Base-by-base conservation (phyloP, 2,113 vertebrate species). In the Plecturocebus donacophilus region DNA sequence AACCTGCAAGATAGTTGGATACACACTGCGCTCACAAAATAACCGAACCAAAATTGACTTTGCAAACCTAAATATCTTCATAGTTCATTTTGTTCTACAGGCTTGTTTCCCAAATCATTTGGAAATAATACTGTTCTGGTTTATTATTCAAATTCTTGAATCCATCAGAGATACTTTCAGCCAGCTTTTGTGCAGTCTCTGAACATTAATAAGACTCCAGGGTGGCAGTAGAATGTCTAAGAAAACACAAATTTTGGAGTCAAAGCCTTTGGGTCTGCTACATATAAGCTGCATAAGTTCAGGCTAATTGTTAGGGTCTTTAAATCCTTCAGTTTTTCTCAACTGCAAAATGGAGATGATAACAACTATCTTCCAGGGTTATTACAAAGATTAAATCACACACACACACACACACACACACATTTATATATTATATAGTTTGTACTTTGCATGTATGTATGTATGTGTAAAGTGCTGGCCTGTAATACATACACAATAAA, bases 111-210 rank as follows among this genome's bases (percentile, higher is more conserved):
- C 54, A 91, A 92, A 88, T 56, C 5, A 49, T 90, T 95, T 89
- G 52, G 38, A 68, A 71, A 96, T 86, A 87, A 56, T 94, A 86
- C 38, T 80, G 1, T 96, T 92, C 82, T 96, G 68, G 88, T 92
- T 96, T 82, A 82, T 88, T 82, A 96, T 81, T 83, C 45, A 96
- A 87, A 92, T 83, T 87, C 25, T 25, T 56, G 23, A 81, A 79
- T 58, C 45, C 3, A 54, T 5, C 40, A 77, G 70, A 95, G 54
- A 40, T 52, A 52, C 19, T 73, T 42, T 25, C 25, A 56, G 30
- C 30, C 23, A 94, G 54, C 27, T 83, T 88, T 42, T 42, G 40
- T 79, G n/a, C 21, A 13, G 0, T 40, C 23, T 82, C 27, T 90
- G 77, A 73, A 81, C 64, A 56, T 79, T 93, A 54, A 58, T 5